Evolutionary conservation across 2,797 vertebrate genomes (phyloP).

Genomic region (Enteromius radiatus): DNA sequence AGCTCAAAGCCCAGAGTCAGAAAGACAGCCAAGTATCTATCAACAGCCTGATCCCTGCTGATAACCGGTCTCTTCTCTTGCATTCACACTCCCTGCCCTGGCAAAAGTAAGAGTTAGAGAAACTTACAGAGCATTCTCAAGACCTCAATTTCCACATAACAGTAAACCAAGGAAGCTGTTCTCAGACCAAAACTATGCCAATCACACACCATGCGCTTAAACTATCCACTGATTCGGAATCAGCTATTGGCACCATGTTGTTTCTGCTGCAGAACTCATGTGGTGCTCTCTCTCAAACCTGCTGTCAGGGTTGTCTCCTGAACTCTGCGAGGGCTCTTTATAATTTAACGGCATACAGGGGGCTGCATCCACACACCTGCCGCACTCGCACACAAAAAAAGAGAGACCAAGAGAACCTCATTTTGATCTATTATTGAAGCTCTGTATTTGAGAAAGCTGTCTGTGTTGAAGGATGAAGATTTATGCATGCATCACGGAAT

Average conservation of each 20-base stretch:
- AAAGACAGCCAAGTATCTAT: slow-evolving; percentile 22
- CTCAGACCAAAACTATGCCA: slow-evolving; percentile 8
- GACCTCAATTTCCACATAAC: slow-evolving; percentile 4
- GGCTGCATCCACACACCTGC: slow-evolving; percentile 32
- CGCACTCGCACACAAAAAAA: slow-evolving; percentile 19
- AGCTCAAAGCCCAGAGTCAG: slow-evolving; percentile 23
- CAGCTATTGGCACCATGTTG: slow-evolving; percentile 17
- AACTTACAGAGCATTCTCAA: slow-evolving; percentile 15
- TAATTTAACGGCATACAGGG: slow-evolving; percentile 37
- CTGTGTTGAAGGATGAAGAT: slow-evolving; percentile 28
- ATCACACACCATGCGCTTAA: slow-evolving; percentile 13
- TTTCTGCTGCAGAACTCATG: slow-evolving; percentile 27
- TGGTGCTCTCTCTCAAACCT: slow-evolving; percentile 17
- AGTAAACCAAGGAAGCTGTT: slow-evolving; percentile 12
- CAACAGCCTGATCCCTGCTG: slow-evolving; percentile 40
- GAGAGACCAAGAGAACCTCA: neutral
- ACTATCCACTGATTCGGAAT: slow-evolving; percentile 28
- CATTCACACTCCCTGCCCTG: slow-evolving; percentile 3
- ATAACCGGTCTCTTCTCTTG: slow-evolving; percentile 1
- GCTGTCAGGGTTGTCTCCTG: slow-evolving; percentile 33
- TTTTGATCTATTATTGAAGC: slow-evolving; percentile 49
- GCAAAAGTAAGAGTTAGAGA: slow-evolving; percentile 20
- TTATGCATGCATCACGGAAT: slow-evolving; percentile 15
- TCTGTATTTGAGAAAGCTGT: slow-evolving; percentile 29
- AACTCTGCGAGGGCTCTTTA: slow-evolving; percentile 30